Evolutionary conservation across 2,797 vertebrate species (phyloP), one percentile per base, ranked within the genome.

Genomic region (Chiroxiphia lanceolata): DNA sequence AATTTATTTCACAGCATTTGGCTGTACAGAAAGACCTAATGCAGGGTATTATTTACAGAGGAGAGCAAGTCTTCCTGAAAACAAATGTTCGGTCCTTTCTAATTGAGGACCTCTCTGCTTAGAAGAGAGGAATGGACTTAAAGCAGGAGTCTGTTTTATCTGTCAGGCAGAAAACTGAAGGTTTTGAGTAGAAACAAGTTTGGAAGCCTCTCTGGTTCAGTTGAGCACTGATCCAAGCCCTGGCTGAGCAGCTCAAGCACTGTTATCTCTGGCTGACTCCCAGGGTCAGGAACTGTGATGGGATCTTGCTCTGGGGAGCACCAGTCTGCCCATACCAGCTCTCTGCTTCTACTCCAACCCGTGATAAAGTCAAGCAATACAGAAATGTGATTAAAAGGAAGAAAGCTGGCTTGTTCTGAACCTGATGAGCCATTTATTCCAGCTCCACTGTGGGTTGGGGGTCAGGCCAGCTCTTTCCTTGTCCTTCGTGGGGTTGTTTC

Each of bases 1-100:
- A 97, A 97, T 98, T 97, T 97, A 97, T 97, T 97, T 96, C 94
- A 92, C 96, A 96, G 93, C 74, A 65, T 94, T 91, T 93, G 86
- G 53, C 83, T 96, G 69, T 70, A 87, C 76, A 61, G 60, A 88
- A 84, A 60, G 87, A 84, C 76, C 74, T 92, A 96, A 94, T 89
- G 81, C 84, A 68, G 92, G 65, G 42, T 60, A 23, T 74, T 76
- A 90, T 93, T 95, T 72, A 64, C 42, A 89, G 17, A 76, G 56
- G 31, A 84, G 45, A 79, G n/a, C n/a, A 60, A 64, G 25, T 68
- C 77, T 80, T 85, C 60, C 81, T 80, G 50, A 84, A 75, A 90
- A 79, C 33, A 89, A 76, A 69, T 83, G 67, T 47, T 83, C 17
- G 2, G 56, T 61, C 65, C 50, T 85, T 70, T 59, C 51, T 74